Conservation (phyloP, 2,888 invertebrate genomes). For the Pteria penguin region DNA sequence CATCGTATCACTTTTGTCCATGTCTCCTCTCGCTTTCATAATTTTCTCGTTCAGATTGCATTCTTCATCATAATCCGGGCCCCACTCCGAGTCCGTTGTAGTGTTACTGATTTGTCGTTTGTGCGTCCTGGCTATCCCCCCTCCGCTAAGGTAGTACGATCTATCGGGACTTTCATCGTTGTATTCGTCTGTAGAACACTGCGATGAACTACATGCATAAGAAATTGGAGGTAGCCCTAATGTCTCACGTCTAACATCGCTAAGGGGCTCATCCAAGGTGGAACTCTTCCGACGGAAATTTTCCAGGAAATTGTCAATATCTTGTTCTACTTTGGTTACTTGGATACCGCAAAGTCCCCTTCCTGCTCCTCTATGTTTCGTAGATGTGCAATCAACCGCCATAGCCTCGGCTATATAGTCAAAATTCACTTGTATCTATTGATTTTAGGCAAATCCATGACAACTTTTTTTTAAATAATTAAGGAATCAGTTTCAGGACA, state of each 20-base stretch:
- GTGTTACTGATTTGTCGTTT: constrained; percentile 42
- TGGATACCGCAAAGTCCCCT: constrained; percentile 30
- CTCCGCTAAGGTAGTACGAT: constrained; percentile 47
- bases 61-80: constrained; percentile 42
- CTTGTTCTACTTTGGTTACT: constrained; percentile 67
- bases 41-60: too few relatives aligned
- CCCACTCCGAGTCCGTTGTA: constrained; percentile 60
- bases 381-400: too few relatives aligned
- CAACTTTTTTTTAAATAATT: too few relatives aligned
- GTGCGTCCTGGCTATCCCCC: constrained; percentile 16
- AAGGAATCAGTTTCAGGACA: too few relatives aligned
- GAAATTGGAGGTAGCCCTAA: constrained; percentile 55
- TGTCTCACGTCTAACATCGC: constrained; percentile 55
- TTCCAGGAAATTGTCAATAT: constrained; percentile 73
- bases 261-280: constrained; percentile 58
- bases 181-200: constrained; percentile 68
- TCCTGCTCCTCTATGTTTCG: too few relatives aligned
- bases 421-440: too few relatives aligned
- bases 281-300: constrained; percentile 71
- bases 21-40: too few relatives aligned
- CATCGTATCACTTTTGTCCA: too few relatives aligned
- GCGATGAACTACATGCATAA: constrained; percentile 67
- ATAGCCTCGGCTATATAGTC: too few relatives aligned
- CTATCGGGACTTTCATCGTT: constrained; percentile 66
- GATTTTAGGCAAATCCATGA: too few relatives aligned